Base-by-base conservation (phyloP, 2,797 vertebrate species). In the Schizothorax lantsangensis region DNA sequence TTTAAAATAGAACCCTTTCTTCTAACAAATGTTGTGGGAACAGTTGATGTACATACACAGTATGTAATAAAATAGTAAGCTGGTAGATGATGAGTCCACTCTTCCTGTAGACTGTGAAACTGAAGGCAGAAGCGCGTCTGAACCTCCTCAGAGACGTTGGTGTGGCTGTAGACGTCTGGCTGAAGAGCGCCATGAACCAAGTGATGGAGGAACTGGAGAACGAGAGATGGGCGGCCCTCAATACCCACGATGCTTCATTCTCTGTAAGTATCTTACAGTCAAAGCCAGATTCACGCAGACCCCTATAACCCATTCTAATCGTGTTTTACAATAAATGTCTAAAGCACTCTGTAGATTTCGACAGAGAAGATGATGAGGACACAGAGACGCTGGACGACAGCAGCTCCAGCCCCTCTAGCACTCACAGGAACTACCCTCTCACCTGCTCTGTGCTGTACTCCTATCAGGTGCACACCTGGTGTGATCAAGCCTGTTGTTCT, bases 381-480 rank as follows among this genome's bases (percentile, higher is more conserved):
- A 97, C 97, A 74, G 98, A 98, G 73, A 97, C 95, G 49, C 94
- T 97, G 88, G 98, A 99, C 17, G 98, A 99, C 93, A 99, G 97
- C 93, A 97, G 97, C 90, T 99, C 98, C 85, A 99, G 97, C 83
- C 98, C 98, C 71, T 99, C 98, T 77, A 98, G 98, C 89, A 99
- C 98, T 43, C 93, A 99, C 84, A 96, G 97, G 86, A 99, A 97
- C 93, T 99, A 99, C 40, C 98, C 98, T 0, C 95, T 99, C 89
- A 99, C 97, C 92, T 99, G 98, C 93, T 98, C 98, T 95, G 98
- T 99, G 19, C 96, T 99, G 89, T 98, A 99, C 94, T 98, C 98
- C 0, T 99, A 99, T 89, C 97, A 98, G 97, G 98, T 98, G 91
- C 40, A 47, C 52, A 23, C 33, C 49, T n/a, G 1, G 3, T 15